Conservation (phyloP, 2,888 invertebrate species). For the Creontiades dilutus region DNA sequence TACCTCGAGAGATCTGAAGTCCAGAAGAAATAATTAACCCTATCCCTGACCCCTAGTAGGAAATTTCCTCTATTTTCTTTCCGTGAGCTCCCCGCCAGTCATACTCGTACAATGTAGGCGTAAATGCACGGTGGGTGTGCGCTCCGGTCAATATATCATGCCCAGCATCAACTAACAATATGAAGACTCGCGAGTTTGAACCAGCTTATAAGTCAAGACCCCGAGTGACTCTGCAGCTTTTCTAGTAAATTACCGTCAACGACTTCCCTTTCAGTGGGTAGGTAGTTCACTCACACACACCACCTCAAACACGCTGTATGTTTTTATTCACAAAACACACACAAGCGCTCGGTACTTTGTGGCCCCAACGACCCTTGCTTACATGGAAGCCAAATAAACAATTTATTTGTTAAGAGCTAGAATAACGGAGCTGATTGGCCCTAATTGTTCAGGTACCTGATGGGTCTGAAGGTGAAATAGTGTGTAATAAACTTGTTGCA, state of each 20-base stretch:
- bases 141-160: conserved; percentile 15
- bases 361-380: neutral
- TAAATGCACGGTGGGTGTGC: conserved; percentile 33
- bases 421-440: conserved; percentile 45
- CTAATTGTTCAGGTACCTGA: conserved; percentile 7
- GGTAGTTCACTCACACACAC: neutral
- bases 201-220: conserved; percentile 22
- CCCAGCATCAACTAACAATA: conserved; percentile 14
- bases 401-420: conserved; percentile 18
- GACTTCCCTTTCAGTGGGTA: conserved; percentile 14
- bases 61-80: neutral
- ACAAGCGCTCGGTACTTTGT: neutral
- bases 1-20: no score
- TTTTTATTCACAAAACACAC: neutral
- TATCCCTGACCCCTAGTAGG: neutral
- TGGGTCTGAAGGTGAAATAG: neutral
- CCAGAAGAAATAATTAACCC: neutral
- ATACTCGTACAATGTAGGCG: conserved; percentile 27
- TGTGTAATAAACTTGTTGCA: neutral
- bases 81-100: neutral
- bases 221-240: conserved; percentile 10
- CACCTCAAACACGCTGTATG: neutral
- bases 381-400: neutral
- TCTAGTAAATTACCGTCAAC: conserved; percentile 33
- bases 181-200: neutral